These are phyloP conservation scores for Drosophila incognita DNA, from an alignment of 2,888 invertebrate genomes.

Conservation along the genomic window DNA sequence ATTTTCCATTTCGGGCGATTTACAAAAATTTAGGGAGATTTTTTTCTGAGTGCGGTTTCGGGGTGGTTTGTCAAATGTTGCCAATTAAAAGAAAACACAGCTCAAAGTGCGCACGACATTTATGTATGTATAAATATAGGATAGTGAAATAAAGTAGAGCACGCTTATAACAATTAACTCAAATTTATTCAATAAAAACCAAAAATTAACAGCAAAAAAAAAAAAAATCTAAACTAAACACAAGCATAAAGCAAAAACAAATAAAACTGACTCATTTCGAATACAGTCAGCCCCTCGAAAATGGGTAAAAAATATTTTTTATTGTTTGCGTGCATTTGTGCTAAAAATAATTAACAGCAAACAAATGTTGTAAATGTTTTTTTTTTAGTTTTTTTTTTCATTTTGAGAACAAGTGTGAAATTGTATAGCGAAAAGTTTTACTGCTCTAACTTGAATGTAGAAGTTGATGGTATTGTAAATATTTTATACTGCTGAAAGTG, in stretches of 20 bases:
- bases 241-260: constrained; percentile 33
- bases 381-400: not conserved
- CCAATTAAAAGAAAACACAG: constrained; percentile 52
- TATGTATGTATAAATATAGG: constrained; percentile 10
- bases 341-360: constrained; percentile 41
- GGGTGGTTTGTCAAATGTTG: constrained; percentile 40
- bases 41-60: constrained; percentile 12
- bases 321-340: constrained; percentile 39
- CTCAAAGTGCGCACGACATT: constrained; percentile 62
- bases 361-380: constrained; percentile 25
- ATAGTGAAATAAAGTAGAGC: constrained; percentile 26
- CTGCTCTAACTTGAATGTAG: not conserved
- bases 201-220: constrained; percentile 37
- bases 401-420: constrained; percentile 11
- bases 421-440: constrained; percentile 3
- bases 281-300: constrained; percentile 7
- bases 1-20: not conserved
- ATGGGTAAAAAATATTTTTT: constrained; percentile 5
- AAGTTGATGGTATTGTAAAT: not conserved
- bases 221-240: constrained; percentile 27
- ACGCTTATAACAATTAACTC: constrained; percentile 49
- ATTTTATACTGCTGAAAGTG: not conserved
- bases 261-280: constrained; percentile 29
- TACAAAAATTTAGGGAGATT: not conserved
- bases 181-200: constrained; percentile 55